Evolutionary conservation across 2,888 invertebrate species (phyloP), one percentile per base, ranked within the genome.

Genomic region (Mimas tiliae): DNA sequence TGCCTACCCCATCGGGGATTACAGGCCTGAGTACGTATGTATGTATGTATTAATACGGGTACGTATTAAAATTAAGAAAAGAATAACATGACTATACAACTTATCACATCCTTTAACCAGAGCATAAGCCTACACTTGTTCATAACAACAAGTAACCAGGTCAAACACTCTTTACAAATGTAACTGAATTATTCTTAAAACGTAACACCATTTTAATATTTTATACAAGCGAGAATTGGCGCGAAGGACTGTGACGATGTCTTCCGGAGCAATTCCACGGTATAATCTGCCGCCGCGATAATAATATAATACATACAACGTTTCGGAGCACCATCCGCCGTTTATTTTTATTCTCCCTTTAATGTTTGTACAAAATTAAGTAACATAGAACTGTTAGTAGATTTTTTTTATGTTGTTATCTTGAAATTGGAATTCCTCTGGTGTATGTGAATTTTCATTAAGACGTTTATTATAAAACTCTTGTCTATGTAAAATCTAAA

Each of bases 271-370:
- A 58, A 58, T 58, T 58, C 58, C 42, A 19, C 11, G 12, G 42
- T 38, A 58, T 58, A 89, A 90, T 91, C 89, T 87, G 81, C 81
- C 82, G 79, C 78, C 78, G 82, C 80, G 83, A 88, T 88, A 89
- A n/a, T n/a, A n/a, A n/a, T n/a, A n/a, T n/a, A n/a, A 87, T 84
- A 82, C 82, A 79, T 74, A 77, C 77, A 78, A 81, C 77, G 77
- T 78, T 77, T 77, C 75, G 75, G 66, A 74, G 74, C 79, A 74
- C 77, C 78, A 76, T 77, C 77, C 74, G 74, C 72, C 75, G 71
- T 71, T 80, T 77, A 81, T 84, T 83, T 84, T 81, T 84, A 80
- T 81, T 75, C 76, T 81, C 81, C 79, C 79, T 75, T 82, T 83
- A 85, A 88, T 86, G 87, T 88, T 85, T 19, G 58, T 19, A 58